Evolutionary conservation across 2,888 invertebrate species (phyloP).

Genomic region (Blastobasis lacticolella): DNA sequence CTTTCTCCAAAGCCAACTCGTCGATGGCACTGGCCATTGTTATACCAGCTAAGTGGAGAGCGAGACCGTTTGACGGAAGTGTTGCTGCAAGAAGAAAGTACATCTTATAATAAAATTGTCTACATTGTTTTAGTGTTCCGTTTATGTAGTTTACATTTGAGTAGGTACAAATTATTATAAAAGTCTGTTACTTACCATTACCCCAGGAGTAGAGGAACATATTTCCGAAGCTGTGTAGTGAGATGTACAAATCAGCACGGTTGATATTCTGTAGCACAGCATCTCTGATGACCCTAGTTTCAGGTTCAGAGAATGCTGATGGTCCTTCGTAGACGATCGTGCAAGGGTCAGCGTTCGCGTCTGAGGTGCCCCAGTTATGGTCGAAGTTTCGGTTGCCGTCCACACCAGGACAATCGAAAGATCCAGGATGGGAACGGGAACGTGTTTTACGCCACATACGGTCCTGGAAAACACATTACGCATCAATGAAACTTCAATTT

Average conservation of each 20-base stretch:
- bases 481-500: too few species aligned
- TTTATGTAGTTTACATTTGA: too few species aligned
- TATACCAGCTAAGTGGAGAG: slow-evolving; percentile 55
- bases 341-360: slow-evolving; percentile 69
- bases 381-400: slow-evolving; percentile 87
- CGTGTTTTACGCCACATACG: slow-evolving; percentile 83
- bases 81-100: slow-evolving; percentile 32
- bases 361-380: slow-evolving; percentile 78
- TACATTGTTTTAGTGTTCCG: too few species aligned
- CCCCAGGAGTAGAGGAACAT: slow-evolving; percentile 83
- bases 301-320: slow-evolving; percentile 79
- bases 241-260: slow-evolving; percentile 77
- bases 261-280: slow-evolving; percentile 61
- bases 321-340: slow-evolving; percentile 78
- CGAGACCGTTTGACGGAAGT: slow-evolving; percentile 66
- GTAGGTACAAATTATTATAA: not conserved
- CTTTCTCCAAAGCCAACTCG: slow-evolving; percentile 45
- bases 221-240: slow-evolving; percentile 83
- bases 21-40: slow-evolving; percentile 60
- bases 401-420: slow-evolving; percentile 77
- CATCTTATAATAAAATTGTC: not conserved
- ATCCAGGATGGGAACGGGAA: slow-evolving; percentile 51
- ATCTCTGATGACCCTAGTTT: slow-evolving; percentile 76
- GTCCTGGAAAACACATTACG: slow-evolving; percentile 45
- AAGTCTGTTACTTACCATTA: slow-evolving; percentile 44